Percentiles rank a stretch among this genome's conserved stretches.
Conservation (phyloP, 2,113 vertebrate species). For the Microcebus ravelobensis region DNA sequence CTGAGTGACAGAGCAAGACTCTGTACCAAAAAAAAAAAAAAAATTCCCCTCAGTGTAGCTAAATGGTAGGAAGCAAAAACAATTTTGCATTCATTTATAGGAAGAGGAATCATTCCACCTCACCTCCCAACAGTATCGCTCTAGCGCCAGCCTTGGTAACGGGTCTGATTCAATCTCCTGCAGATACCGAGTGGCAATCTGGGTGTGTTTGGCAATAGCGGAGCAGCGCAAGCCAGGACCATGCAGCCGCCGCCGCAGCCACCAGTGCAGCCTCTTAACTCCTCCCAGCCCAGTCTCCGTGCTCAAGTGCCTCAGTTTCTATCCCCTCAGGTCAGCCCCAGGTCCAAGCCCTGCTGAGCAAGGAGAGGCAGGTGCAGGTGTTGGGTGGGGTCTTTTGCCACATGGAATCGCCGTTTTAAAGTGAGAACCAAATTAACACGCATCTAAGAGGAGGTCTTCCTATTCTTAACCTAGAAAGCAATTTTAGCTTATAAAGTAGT, state of each 20-base stretch:
- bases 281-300: constrained; percentile 99
- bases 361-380: fast-evolving
- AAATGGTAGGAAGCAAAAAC: not conserved
- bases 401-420: too few species aligned
- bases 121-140: not conserved
- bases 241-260: constrained; percentile 94
- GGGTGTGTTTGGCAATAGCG: constrained; percentile 97
- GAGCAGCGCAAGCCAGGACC: constrained; percentile 95
- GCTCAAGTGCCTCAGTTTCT: constrained; percentile 99
- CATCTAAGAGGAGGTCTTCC: not conserved
- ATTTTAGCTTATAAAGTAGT: not conserved
- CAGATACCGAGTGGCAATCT: constrained; percentile 96
- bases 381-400: not conserved
- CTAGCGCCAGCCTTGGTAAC: fast-evolving
- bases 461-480: fast-evolving
- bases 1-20: not conserved
- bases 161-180: not conserved
- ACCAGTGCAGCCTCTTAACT: constrained; percentile 96
- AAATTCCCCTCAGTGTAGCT: not conserved
- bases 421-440: not conserved
- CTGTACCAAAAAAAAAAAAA: not conserved
- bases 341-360: fast-evolving
- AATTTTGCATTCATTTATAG: fast-evolving
- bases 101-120: fast-evolving
- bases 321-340: constrained; percentile 95